A percentile compares a stretch with the other conserved stretches of the same genome.
These are phyloP conservation scores for Psix sp. DNA, from an alignment of 1,140 invertebrate genomes.

Conservation along the genomic window DNA sequence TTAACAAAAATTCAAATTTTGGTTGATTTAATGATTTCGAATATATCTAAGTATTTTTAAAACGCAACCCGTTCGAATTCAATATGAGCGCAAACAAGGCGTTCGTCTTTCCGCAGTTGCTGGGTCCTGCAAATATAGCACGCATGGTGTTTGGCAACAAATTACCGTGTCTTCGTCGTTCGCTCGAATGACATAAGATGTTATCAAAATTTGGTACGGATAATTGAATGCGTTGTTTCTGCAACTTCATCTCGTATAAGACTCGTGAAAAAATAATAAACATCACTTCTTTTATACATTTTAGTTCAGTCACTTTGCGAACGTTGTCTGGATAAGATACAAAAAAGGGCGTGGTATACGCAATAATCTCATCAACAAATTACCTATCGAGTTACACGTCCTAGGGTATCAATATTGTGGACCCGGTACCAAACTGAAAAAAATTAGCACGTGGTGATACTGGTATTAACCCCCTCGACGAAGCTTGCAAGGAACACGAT, in stretches of 20 bases:
- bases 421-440: slow-evolving; percentile 73
- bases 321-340: slow-evolving; percentile 9
- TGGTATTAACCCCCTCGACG: slow-evolving; percentile 73
- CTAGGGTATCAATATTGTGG: slow-evolving; percentile 76
- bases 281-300: neutral
- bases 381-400: slow-evolving; percentile 74
- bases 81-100: slow-evolving; percentile 63
- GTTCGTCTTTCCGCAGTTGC: slow-evolving; percentile 71
- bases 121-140: slow-evolving; percentile 61
- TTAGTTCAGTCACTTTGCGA: neutral
- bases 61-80: slow-evolving; percentile 65
- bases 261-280: slow-evolving; percentile 6
- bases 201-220: slow-evolving; percentile 25
- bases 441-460: slow-evolving; percentile 69
- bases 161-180: slow-evolving; percentile 26
- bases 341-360: slow-evolving; percentile 49
- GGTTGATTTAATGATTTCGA: slow-evolving; percentile 67
- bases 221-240: slow-evolving; percentile 5
- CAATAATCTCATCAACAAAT: slow-evolving; percentile 69
- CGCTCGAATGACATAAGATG: slow-evolving; percentile 5
- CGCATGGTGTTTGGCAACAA: slow-evolving; percentile 53
- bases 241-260: slow-evolving; percentile 18
- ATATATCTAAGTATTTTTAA: slow-evolving; percentile 71
- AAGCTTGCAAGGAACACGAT: slow-evolving; percentile 71
- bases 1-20: slow-evolving; percentile 62